Evolutionary conservation across 2,888 invertebrate genomes (phyloP).

Genomic region (Dasypolia templi): DNA sequence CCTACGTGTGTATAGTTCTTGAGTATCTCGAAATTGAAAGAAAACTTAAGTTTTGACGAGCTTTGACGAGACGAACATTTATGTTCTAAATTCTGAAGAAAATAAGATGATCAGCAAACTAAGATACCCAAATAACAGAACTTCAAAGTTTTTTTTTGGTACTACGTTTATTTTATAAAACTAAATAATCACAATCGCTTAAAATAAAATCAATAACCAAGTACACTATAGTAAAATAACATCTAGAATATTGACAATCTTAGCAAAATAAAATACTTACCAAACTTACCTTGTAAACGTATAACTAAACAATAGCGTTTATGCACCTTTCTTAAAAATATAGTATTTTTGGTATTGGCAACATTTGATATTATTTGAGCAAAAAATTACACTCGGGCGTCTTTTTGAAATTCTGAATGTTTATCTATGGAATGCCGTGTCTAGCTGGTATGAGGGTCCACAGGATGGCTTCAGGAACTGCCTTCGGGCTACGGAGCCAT

Average conservation of each 20-base stretch:
- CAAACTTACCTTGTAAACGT: slow-evolving; percentile 66
- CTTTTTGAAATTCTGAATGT: not conserved
- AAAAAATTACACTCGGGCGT: not conserved
- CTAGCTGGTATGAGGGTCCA: slow-evolving; percentile 83
- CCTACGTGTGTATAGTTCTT: not conserved
- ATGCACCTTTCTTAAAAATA: slow-evolving; percentile 19
- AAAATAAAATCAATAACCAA: slow-evolving; percentile 42
- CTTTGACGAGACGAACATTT: not conserved
- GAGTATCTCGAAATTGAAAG: not conserved
- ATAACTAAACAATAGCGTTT: slow-evolving; percentile 22
- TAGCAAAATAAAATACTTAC: slow-evolving; percentile 63
- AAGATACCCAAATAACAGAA: not conserved
- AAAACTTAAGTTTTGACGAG: not conserved
- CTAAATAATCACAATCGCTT: slow-evolving; percentile 59
- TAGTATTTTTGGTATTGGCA: not conserved
- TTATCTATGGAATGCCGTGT: slow-evolving; percentile 76
- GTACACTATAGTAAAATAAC: slow-evolving; percentile 21
- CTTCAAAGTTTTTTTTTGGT: not conserved
- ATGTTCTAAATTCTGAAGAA: not conserved
- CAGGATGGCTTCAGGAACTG: slow-evolving; percentile 79
- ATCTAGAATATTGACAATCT: slow-evolving; percentile 46
- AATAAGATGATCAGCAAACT: not conserved
- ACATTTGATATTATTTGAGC: not conserved
- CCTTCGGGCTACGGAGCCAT: slow-evolving; percentile 77
- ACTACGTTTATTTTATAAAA: slow-evolving; percentile 36